These are phyloP conservation scores for Lampris megalopsis DNA, from an alignment of 2,113 vertebrate genomes.

Conservation along the genomic window DNA sequence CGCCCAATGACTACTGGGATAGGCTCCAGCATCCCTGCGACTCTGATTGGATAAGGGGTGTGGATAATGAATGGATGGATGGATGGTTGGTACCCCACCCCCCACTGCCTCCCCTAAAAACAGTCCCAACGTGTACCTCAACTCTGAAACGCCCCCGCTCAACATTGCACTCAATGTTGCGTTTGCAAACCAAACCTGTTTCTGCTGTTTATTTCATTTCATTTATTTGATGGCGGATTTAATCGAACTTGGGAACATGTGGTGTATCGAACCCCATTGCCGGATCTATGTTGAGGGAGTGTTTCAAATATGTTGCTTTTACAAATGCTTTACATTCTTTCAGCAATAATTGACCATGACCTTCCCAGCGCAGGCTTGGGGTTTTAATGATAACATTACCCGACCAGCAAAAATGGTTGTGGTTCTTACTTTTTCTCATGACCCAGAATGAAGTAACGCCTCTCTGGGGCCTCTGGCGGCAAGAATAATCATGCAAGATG, in stretches of 20 bases:
- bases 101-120: not conserved
- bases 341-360: conserved; percentile 46
- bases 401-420: not conserved
- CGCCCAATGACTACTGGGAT: too few relatives aligned
- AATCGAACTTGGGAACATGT: not conserved
- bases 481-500: conserved; percentile 26
- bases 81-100: not conserved
- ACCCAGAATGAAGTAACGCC: too few relatives aligned
- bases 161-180: too few relatives aligned
- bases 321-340: conserved; percentile 12
- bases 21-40: too few relatives aligned
- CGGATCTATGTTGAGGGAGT: not conserved
- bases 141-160: too few relatives aligned
- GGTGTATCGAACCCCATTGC: not conserved
- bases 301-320: conserved; percentile 4
- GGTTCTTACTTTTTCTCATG: too few relatives aligned
- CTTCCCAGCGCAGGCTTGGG: not conserved
- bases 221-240: not conserved
- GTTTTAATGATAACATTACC: not conserved
- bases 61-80: too few relatives aligned
- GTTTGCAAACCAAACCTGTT: conserved; percentile 2
- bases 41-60: too few relatives aligned
- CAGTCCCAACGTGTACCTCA: not conserved
- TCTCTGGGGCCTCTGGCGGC: too few relatives aligned
- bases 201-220: not conserved